phyloP scores from a whole-genome alignment of 2,888 invertebrate species.

The Lymantria dispar region DNA sequence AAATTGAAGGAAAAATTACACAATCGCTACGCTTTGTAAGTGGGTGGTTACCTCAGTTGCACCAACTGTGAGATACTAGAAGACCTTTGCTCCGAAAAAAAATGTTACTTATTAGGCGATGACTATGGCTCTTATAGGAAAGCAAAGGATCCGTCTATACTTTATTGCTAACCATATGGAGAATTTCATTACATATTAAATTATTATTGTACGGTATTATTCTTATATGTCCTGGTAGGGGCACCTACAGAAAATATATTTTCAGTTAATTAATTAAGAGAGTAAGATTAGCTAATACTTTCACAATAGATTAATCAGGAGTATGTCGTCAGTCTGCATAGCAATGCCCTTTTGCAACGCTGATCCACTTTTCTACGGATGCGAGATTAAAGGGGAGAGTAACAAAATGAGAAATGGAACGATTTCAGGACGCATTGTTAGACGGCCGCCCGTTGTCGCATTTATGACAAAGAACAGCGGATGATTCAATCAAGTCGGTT shows the following conservation, averaged over 20 bases:
- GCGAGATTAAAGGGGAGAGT: constrained; percentile 81
- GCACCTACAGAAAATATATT: neutral
- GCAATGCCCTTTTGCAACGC: constrained; percentile 78
- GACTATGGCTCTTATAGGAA: no score
- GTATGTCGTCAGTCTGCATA: constrained; percentile 69
- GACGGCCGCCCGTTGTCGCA: constrained; percentile 77
- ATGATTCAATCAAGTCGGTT: constrained; percentile 80
- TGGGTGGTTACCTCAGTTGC: no score
- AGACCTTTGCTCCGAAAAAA: no score
- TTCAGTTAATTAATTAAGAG: constrained; percentile 32
- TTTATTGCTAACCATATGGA: neutral
- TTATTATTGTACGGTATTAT: neutral
- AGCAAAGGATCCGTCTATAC: no score
- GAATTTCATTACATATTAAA: neutral
- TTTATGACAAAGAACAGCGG: constrained; percentile 81
- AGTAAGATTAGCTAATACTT: constrained; percentile 41
- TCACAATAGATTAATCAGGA: constrained; percentile 76
- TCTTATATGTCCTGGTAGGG: neutral
- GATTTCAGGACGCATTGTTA: constrained; percentile 81
- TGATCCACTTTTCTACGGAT: constrained; percentile 81
- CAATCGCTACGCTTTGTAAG: no score
- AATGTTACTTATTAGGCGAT: no score
- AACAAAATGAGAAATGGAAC: constrained; percentile 82
- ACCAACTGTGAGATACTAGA: no score
- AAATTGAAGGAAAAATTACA: no score